Evolutionary conservation across 1,140 invertebrate genomes (phyloP), one percentile per base, ranked within the genome.

Genomic region (Platyscapa corneri): DNA sequence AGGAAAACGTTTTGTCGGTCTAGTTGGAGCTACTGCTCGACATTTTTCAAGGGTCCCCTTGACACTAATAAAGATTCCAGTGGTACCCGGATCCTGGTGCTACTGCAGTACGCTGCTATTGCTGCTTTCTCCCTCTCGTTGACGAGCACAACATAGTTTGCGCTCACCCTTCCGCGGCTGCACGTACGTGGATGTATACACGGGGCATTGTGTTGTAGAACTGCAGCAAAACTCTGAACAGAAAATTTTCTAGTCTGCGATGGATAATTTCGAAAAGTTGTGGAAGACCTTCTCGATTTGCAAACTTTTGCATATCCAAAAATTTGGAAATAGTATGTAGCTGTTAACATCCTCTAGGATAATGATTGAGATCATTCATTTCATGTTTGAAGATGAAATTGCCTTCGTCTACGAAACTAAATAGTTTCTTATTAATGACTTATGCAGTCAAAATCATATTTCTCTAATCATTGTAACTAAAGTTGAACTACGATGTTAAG

Each of bases 41-140:
- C 87, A 89, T 89, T 90, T 89, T 89, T 88, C 87, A 89, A 88
- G 83, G 86, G 85, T 83, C 87, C 88, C 84, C 89, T 90, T 89
- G 89, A 90, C 89, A 89, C 89, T 89, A 90, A 90, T 90, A 89
- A 90, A 90, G 88, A 89, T 88, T 89, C 89, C 87, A 83, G 80
- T 83, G 87, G 87, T 53, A 30, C 42, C 6, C 88, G 85, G 86
- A 87, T 88, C 87, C 82, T 85, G 42, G n/a, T 49, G 65, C 34
- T 39, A 30, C 81, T 39, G 32, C 34, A 53, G 30, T 72, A 34
- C 23, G 12, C 80, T 85, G 83, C 56, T 78, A 12, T 23, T 20
- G 8, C 53, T 20, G 18, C n/a, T n/a, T n/a, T 32, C 60, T 65
- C 76, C 18, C 8, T 30, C 37, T 80, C 64, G 82, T 88, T 89